phyloP scores from a whole-genome alignment of 2,113 vertebrate species.

The Heterochromis multidens region DNA sequence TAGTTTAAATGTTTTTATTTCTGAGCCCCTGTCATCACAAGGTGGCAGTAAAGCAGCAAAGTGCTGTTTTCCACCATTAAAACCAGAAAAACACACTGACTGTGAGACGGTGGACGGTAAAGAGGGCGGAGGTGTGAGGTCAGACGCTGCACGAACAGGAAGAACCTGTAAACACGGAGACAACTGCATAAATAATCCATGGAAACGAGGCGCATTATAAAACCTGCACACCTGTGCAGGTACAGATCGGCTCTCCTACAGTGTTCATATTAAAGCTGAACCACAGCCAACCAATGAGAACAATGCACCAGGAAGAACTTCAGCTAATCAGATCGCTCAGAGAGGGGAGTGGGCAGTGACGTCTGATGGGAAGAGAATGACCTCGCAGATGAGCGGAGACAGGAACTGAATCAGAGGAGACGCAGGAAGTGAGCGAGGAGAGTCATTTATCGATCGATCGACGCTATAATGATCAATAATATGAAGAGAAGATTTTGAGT shows the following conservation, averaged over 20 bases:
- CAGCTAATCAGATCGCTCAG: constrained; percentile 25
- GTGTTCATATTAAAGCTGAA: background rate
- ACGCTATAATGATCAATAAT: background rate
- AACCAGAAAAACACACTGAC: background rate
- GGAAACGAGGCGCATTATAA: background rate
- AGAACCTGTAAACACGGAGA: background rate
- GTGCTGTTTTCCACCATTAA: background rate
- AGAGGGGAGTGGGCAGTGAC: background rate
- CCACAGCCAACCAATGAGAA: constrained; percentile 17
- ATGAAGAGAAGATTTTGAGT: background rate
- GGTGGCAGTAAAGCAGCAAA: background rate
- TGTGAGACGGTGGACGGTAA: background rate
- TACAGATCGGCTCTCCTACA: background rate
- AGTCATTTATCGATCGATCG: background rate
- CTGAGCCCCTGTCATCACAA: too few relatives aligned
- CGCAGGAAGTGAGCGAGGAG: too few relatives aligned
- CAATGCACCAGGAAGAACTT: background rate
- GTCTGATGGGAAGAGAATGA: background rate
- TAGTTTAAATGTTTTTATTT: background rate
- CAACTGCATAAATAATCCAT: background rate
- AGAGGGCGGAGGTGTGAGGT: background rate
- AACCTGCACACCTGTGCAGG: background rate
- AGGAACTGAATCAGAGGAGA: background rate
- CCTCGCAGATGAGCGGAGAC: background rate
- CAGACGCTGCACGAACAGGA: background rate